Evolutionary conservation across 2,888 invertebrate genomes (phyloP).

Genomic region (Agrotis exclamationis): DNA sequence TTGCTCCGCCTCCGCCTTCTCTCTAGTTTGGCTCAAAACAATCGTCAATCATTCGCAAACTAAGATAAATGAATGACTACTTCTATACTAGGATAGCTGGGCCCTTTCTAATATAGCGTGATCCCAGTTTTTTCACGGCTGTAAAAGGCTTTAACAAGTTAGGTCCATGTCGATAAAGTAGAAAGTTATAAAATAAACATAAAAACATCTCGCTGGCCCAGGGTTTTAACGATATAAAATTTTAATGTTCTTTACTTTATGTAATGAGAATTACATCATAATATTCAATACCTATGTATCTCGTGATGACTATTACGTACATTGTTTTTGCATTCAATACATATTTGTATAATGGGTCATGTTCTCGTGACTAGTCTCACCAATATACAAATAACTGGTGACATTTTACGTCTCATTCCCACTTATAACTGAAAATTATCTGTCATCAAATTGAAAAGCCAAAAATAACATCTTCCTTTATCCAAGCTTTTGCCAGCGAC

Average conservation of each 20-base stretch:
- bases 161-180: neutral
- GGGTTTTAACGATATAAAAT: slow-evolving; percentile 1
- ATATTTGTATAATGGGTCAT: slow-evolving; percentile 5
- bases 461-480: slow-evolving; percentile 1
- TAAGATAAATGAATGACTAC: slow-evolving; percentile 5
- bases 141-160: slow-evolving; percentile 4
- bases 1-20: neutral
- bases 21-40: neutral
- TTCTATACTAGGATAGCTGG: slow-evolving; percentile 5
- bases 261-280: slow-evolving; percentile 12
- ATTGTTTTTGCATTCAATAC: slow-evolving; percentile 24
- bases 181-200: slow-evolving; percentile 15
- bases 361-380: slow-evolving; percentile 18
- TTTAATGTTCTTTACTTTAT: neutral
- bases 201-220: slow-evolving; percentile 10
- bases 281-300: slow-evolving; percentile 3
- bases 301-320: slow-evolving; percentile 8
- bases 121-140: neutral
- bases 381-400: slow-evolving; percentile 6
- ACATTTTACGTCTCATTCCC: slow-evolving; percentile 6
- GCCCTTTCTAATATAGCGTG: neutral
- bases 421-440: slow-evolving; percentile 4
- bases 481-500: slow-evolving; percentile 7
- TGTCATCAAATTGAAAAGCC: neutral
- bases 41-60: slow-evolving; percentile 28